These are phyloP conservation scores for Hoplostethus mediterraneus DNA, from an alignment of 2,797 vertebrate species.

Conservation along the genomic window DNA sequence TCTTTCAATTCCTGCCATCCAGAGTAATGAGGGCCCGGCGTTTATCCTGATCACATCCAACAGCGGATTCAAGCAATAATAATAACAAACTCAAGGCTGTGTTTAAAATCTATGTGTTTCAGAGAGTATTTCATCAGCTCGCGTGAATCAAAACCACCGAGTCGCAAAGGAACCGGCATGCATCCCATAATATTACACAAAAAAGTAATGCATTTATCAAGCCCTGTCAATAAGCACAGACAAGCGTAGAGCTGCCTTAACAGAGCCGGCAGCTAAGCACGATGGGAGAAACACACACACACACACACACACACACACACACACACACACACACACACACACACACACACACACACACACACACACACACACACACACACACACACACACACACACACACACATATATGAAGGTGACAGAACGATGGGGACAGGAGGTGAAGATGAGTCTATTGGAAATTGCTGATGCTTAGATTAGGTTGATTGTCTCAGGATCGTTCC, in stretches of 20 bases:
- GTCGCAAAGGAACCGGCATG: background rate
- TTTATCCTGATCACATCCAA: constrained; percentile 41
- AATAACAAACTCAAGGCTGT: constrained; percentile 17
- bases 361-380: constrained; percentile 3
- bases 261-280: background rate
- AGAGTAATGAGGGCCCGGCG: constrained; percentile 34
- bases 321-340: constrained; percentile 3
- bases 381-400: background rate
- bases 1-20: constrained; percentile 35
- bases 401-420: constrained; percentile 5
- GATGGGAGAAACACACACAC: background rate
- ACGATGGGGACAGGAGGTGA: background rate
- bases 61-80: constrained; percentile 35
- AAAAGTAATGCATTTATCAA: background rate
- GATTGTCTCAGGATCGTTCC: constrained; percentile 16
- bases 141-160: constrained; percentile 5
- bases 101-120: constrained; percentile 28
- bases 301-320: constrained; percentile 3
- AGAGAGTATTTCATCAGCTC: constrained; percentile 6
- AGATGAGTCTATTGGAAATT: constrained; percentile 8
- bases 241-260: background rate
- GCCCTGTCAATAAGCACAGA: background rate
- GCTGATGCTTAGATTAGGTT: constrained; percentile 1
- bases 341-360: constrained; percentile 1
- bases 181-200: background rate